Base-by-base conservation (phyloP, 2,113 vertebrate genomes). In the Apteryx owenii region DNA sequence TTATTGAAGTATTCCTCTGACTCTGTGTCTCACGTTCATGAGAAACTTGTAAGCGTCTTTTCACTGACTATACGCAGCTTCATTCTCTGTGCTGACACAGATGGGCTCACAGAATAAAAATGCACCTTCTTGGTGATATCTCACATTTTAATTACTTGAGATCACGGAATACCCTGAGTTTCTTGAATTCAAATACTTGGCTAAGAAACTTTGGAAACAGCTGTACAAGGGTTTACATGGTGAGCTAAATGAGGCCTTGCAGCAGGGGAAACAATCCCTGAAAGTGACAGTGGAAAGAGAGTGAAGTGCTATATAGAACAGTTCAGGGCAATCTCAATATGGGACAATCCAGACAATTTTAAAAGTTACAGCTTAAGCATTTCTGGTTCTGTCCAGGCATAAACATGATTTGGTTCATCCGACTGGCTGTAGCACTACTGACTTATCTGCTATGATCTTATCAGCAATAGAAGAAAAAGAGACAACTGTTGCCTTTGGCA, bases 51-150 rank as follows among this genome's bases (percentile, higher is more conserved):
- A 93, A 82, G 50, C 28, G 50, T 33, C 33, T 65, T 86, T 50
- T 48, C 54, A 62, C 38, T 50, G 31, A 61, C 33, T 28, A n/a
- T 4, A 23, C 19, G 4, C 0, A 0, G 38, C 25, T 85, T 64
- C 29, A 5, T 76, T 10, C 60, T 65, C 28, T 51, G 17, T 53
- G 18, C 29, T 71, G 29, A 25, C 33, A 28, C 7, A 53, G 20
- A 42, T 18, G 7, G 22, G 36, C n/a, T 62, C 61, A 51, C 6
- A 10, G 54, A 75, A 33, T 76, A 40, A 84, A 90, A 81, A 56
- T 10, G 7, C 13, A 69, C 42, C 38, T 21, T 78, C 48, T 71
- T 68, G 50, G n/a, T 50, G 33, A 65, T 7, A 31, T 20, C 17
- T 93, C 53, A 44, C 26, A 26, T 28, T 29, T 66, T 36, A 71